phyloP scores from a whole-genome alignment of 2,888 invertebrate species.

The Hypolimnas misippus region DNA sequence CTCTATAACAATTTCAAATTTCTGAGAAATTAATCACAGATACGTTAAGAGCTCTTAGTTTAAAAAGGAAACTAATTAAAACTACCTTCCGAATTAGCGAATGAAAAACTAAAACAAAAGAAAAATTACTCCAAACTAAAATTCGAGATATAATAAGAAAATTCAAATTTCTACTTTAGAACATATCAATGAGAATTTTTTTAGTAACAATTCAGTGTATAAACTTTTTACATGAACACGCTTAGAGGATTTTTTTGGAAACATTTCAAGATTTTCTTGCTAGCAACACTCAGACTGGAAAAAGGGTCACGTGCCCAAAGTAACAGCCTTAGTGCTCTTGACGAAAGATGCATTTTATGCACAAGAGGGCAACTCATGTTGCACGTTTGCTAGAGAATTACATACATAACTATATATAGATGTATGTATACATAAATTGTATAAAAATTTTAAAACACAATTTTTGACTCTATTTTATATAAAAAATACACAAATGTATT shows the following conservation, averaged over 20 bases:
- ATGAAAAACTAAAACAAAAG: neutral
- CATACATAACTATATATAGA: neutral
- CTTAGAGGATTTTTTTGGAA: neutral
- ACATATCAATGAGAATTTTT: no score
- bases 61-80: no score
- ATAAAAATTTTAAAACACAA: no score
- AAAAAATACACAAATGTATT: no score
- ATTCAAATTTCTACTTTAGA: neutral
- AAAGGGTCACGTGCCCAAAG: conserved; percentile 16
- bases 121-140: no score
- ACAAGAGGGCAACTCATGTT: neutral
- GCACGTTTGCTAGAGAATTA: neutral
- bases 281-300: conserved; percentile 2
- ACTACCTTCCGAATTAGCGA: no score
- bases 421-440: neutral
- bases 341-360: conserved; percentile 15
- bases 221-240: no score
- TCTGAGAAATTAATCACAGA: no score
- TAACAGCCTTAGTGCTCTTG: conserved; percentile 14
- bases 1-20: no score
- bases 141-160: no score
- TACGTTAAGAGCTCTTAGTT: no score
- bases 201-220: no score
- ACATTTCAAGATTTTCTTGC: neutral
- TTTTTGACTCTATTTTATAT: neutral